A percentile compares a stretch with the other conserved stretches of the same genome.
phyloP scores from a whole-genome alignment of 2,113 vertebrate genomes.

The Podocnemis expansa region DNA sequence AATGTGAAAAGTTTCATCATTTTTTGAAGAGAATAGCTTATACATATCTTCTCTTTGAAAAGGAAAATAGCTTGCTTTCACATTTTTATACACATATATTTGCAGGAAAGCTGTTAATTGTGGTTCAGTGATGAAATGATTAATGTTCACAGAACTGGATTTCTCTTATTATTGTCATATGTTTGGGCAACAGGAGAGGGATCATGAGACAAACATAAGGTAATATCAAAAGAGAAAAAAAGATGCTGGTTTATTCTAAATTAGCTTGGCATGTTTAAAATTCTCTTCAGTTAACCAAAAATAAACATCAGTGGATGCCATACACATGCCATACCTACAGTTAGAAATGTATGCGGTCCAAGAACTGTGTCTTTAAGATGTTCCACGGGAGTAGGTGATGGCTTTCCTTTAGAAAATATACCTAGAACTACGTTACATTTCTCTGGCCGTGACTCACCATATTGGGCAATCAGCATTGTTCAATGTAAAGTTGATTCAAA shows the following conservation, averaged over 20 bases:
- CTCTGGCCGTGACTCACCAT: background rate
- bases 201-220: background rate
- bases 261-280: background rate
- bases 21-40: background rate
- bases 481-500: background rate
- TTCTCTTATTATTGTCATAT: background rate
- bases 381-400: no score
- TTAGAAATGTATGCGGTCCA: background rate
- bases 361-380: background rate
- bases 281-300: background rate
- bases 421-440: background rate
- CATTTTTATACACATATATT: background rate
- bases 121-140: background rate
- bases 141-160: background rate
- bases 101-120: background rate
- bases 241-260: background rate
- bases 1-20: background rate
- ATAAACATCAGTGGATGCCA: accelerated
- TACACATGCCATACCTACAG: background rate
- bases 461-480: background rate
- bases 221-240: background rate
- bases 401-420: background rate
- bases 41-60: background rate
- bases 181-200: background rate
- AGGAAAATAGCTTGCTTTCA: background rate